Base-by-base conservation (phyloP, 2,113 vertebrate genomes). In the Vireo altiloquus region DNA sequence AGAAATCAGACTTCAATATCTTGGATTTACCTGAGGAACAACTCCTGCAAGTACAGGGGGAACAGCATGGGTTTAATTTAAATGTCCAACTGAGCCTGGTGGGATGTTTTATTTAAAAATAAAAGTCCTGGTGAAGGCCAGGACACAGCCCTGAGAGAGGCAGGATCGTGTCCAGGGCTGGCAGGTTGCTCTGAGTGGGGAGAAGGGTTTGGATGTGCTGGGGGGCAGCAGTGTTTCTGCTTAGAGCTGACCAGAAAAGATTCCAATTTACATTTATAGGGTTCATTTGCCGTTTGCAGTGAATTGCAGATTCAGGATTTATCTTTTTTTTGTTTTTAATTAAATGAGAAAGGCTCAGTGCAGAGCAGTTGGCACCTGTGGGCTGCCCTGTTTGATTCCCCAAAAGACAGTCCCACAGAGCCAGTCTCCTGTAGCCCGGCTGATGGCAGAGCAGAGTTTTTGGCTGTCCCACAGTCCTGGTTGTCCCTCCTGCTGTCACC, bases 351-450 rank as follows among this genome's bases (percentile, higher is more conserved):
- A 9, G 25, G 5, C 2, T 9, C 25, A 0, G n/a, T 21, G 47
- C 85, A 30, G 85, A 37, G 10, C 24, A 24, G 44, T 40, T 1
- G 54, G 76, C 39, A 44, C 50, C 54, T 25, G 15, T 10, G 54
- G 68, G 84, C 65, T 49, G 44, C 77, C 37, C 82, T 25, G 28
- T 42, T 17, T 7, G 21, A 10, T 33, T 39, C 47, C 28, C 14
- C 35, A 10, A 5, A 22, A 4, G 11, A 3, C 6, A 22, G 15
- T 15, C 72, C 21, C 16, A 2, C 19, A 2, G 57, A 53, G 35
- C 46, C 46, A 1, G 6, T 2, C 15, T 63, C 39, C 66, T 4
- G 3, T 0, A 3, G 33, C 77, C 47, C 13, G 1, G 60, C 54
- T 19, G 59, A 11, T 13, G 4, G 14, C 8, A 6, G 15, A 12